phyloP scores from a whole-genome alignment of 2,888 invertebrate genomes.

The Beris morrisii region DNA sequence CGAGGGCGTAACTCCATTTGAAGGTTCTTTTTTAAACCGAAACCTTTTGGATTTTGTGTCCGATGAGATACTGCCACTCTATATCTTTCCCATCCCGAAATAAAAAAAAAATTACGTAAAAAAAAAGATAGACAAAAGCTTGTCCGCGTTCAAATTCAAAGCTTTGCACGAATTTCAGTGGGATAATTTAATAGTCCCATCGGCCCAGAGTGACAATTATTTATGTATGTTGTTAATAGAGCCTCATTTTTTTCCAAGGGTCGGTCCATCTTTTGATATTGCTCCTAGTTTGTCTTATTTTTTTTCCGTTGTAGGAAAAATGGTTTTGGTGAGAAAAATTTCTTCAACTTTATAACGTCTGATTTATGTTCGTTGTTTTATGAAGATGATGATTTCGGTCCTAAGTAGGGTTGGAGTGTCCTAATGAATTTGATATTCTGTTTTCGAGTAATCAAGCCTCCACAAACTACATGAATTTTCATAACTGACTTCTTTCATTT shows the following conservation, averaged over 20 bases:
- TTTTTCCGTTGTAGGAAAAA: no score
- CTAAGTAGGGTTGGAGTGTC: background rate
- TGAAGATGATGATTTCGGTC: background rate
- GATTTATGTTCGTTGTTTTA: conserved; percentile 12
- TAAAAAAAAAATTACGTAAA: conserved; percentile 15
- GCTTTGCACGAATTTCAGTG: background rate
- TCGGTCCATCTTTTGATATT: no score
- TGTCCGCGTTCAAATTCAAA: background rate
- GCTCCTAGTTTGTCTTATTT: no score
- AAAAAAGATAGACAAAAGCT: conserved; percentile 9
- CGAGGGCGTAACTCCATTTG: background rate
- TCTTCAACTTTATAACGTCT: conserved; percentile 12
- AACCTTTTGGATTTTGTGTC: background rate
- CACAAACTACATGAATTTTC: no score
- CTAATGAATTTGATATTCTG: background rate
- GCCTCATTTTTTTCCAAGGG: conserved; percentile 9
- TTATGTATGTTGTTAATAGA: conserved; percentile 25
- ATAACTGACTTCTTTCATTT: no score
- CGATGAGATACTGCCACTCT: background rate
- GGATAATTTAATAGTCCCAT: conserved; percentile 22
- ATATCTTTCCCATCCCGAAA: conserved; percentile 3
- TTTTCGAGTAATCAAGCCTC: no score
- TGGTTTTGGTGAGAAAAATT: background rate
- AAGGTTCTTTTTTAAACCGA: background rate
- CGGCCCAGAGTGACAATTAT: conserved; percentile 19